phyloP scores from a whole-genome alignment of 2,797 vertebrate genomes.

The Natrix natrix region DNA sequence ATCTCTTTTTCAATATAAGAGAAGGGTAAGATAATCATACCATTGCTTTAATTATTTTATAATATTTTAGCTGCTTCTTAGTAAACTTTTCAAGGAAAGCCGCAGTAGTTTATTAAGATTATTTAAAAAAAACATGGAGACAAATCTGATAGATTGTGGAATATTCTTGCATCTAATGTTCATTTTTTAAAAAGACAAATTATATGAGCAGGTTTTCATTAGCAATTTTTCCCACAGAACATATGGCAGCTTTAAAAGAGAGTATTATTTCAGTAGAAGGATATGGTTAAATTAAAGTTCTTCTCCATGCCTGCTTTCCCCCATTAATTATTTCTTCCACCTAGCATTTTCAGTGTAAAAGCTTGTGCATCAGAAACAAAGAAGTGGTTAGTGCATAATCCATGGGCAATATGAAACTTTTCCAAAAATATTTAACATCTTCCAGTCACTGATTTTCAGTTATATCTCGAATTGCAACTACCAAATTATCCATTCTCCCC shows the following conservation, averaged over 20 bases:
- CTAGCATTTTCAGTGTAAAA: not conserved
- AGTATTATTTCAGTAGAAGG: not conserved
- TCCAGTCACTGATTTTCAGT: not conserved
- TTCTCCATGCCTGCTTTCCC: not conserved
- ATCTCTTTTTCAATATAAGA: not conserved
- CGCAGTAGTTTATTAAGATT: not conserved
- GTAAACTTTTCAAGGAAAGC: not conserved
- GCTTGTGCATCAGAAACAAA: too few species aligned
- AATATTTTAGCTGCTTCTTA: not conserved
- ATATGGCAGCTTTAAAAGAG: not conserved
- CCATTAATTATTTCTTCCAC: not conserved
- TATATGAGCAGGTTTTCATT: not conserved
- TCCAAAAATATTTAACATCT: not conserved
- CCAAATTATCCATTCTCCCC: not conserved
- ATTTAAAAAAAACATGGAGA: not conserved
- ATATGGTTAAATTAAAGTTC: not conserved
- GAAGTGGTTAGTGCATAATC: not conserved
- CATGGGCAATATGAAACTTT: not conserved
- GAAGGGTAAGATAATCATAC: not conserved
- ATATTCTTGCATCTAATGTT: not conserved
- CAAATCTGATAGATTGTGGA: not conserved
- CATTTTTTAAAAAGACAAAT: not conserved
- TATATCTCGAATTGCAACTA: not conserved
- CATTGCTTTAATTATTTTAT: not conserved
- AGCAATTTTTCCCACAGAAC: too few species aligned